A percentile compares a stretch with the other conserved stretches of the same genome.
Conservation (phyloP, 1,140 invertebrate genomes). For the Helicorthomorpha holstii region DNA sequence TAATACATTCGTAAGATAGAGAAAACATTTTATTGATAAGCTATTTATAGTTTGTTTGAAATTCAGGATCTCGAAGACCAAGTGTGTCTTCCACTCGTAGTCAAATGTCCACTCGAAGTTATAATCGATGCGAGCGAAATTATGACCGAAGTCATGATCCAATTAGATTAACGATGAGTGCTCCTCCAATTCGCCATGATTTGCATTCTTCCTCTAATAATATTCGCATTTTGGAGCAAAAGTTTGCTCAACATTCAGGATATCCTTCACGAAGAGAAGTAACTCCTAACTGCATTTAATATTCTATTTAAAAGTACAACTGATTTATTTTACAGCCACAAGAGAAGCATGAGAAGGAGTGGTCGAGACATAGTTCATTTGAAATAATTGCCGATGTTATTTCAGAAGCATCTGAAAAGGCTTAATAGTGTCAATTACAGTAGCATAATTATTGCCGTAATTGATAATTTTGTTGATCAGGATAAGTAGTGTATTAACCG, state of each 20-base stretch:
- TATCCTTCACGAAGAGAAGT: constrained; percentile 1
- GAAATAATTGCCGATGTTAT: neutral
- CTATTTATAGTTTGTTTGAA: neutral
- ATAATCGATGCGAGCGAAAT: no score
- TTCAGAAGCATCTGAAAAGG: neutral
- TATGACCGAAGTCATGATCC: neutral
- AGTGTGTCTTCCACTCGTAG: neutral
- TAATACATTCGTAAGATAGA: neutral
- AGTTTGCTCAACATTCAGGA: neutral
- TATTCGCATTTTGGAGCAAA: neutral
- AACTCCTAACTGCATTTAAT: neutral
- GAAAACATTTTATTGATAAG: neutral
- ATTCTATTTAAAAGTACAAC: neutral
- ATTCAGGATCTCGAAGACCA: neutral
- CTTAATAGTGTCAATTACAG: neutral
- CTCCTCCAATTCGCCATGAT: neutral
- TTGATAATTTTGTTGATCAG: no score
- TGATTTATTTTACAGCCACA: neutral
- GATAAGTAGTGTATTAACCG: no score
- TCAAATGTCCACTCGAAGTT: constrained; percentile 3
- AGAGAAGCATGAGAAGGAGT: neutral
- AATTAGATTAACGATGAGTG: neutral
- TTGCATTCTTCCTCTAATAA: neutral
- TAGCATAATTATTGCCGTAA: no score
- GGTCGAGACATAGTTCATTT: neutral